Conservation (phyloP, 1,140 invertebrate genomes). For the Saccostrea glomerata region DNA sequence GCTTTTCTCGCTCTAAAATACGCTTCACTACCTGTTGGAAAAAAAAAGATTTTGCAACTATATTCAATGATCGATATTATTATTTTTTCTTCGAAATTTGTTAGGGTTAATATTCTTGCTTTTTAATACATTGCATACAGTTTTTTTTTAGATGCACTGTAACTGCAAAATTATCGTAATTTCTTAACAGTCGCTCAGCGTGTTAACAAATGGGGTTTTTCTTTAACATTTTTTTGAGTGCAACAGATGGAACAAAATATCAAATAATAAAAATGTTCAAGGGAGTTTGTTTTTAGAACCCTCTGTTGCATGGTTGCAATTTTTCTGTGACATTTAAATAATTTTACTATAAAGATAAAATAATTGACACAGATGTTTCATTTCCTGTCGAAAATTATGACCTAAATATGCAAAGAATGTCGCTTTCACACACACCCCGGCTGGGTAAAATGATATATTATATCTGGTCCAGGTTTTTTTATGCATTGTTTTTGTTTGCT, state of each 20-base stretch:
- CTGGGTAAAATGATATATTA: not conserved
- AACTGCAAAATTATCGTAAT: too few relatives aligned
- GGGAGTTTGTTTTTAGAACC: too few relatives aligned
- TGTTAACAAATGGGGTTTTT: too few relatives aligned
- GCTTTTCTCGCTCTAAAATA: slow-evolving; percentile 79
- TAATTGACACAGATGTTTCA: not conserved
- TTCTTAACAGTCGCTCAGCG: too few relatives aligned
- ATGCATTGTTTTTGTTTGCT: slow-evolving; percentile 4
- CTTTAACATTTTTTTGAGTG: too few relatives aligned
- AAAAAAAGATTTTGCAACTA: not conserved
- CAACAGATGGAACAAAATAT: too few relatives aligned
- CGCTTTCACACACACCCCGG: not conserved
- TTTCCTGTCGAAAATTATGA: not conserved
- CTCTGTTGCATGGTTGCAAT: not conserved
- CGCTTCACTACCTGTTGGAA: slow-evolving; percentile 72
- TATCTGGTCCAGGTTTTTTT: not conserved
- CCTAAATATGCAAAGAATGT: not conserved
- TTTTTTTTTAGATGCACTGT: too few relatives aligned
- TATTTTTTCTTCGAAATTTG: not conserved
- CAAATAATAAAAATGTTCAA: too few relatives aligned
- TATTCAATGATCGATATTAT: not conserved
- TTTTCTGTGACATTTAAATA: not conserved
- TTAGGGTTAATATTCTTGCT: too few relatives aligned
- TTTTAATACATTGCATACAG: too few relatives aligned
- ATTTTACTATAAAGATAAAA: not conserved